A percentile compares a stretch with the other conserved stretches of the same genome.
These are phyloP conservation scores for Pygocentrus nattereri DNA, from an alignment of 2,797 vertebrate genomes.

Conservation along the genomic window DNA sequence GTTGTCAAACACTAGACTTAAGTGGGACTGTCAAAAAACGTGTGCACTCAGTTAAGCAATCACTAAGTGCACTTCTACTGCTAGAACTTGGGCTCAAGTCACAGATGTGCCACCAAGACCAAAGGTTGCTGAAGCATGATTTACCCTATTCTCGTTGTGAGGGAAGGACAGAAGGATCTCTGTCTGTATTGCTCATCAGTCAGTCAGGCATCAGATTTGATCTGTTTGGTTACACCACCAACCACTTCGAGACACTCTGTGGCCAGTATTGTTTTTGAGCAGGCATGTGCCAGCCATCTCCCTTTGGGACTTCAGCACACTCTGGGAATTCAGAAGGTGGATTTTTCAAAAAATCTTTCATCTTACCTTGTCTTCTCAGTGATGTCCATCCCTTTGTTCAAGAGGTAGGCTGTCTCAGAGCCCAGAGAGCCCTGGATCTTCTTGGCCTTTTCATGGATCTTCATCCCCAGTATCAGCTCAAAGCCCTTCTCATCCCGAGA, in stretches of 20 bases:
- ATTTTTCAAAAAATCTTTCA: neutral
- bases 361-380: constrained; percentile 81
- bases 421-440: constrained; percentile 77
- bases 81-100: neutral
- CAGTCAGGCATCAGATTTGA: neutral
- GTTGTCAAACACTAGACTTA: neutral
- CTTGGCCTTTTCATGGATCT: constrained; percentile 78
- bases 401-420: constrained; percentile 74
- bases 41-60: neutral
- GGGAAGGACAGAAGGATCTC: neutral
- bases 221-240: neutral
- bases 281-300: neutral
- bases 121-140: neutral
- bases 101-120: neutral
- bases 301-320: neutral
- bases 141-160: neutral
- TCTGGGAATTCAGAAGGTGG: neutral
- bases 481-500: constrained; percentile 86
- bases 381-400: constrained; percentile 72
- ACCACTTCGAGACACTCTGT: neutral
- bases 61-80: neutral
- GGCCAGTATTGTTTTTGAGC: neutral
- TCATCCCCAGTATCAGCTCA: constrained; percentile 83
- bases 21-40: neutral
- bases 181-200: neutral